phyloP scores from a whole-genome alignment of 2,113 vertebrate species.

The Herpailurus yagouaroundi region DNA sequence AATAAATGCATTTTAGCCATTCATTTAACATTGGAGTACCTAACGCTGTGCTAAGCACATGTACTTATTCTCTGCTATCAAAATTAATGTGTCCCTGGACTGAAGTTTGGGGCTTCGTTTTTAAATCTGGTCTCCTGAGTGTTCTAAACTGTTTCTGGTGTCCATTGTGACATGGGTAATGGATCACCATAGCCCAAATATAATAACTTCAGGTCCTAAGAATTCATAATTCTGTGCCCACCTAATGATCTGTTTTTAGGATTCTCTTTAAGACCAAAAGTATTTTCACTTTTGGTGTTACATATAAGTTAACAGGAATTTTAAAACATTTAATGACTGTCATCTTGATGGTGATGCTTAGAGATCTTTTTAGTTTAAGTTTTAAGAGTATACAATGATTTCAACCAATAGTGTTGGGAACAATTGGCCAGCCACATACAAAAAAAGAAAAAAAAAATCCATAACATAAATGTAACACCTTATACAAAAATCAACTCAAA shows the following conservation, averaged over 20 bases:
- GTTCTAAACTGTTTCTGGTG: neutral
- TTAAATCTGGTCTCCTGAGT: neutral
- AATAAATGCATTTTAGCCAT: neutral
- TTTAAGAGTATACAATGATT: neutral
- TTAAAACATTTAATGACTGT: neutral
- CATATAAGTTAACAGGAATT: neutral
- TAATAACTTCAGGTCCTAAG: neutral
- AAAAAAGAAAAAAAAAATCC: neutral
- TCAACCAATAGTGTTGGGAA: neutral
- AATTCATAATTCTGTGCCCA: neutral
- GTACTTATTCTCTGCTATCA: neutral
- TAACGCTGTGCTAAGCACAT: neutral
- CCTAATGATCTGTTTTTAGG: neutral
- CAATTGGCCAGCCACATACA: neutral
- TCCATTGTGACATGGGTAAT: neutral
- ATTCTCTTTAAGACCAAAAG: conserved; percentile 25
- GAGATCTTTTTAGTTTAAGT: neutral
- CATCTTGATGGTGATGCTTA: neutral
- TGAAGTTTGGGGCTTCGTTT: neutral
- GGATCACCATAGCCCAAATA: neutral
- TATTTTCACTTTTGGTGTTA: neutral
- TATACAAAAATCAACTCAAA: too few species aligned
- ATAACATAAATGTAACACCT: neutral
- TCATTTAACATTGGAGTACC: neutral
- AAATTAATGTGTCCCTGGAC: neutral